phyloP scores from a whole-genome alignment of 1,140 invertebrate species.

The Hylyphantes graminicola region DNA sequence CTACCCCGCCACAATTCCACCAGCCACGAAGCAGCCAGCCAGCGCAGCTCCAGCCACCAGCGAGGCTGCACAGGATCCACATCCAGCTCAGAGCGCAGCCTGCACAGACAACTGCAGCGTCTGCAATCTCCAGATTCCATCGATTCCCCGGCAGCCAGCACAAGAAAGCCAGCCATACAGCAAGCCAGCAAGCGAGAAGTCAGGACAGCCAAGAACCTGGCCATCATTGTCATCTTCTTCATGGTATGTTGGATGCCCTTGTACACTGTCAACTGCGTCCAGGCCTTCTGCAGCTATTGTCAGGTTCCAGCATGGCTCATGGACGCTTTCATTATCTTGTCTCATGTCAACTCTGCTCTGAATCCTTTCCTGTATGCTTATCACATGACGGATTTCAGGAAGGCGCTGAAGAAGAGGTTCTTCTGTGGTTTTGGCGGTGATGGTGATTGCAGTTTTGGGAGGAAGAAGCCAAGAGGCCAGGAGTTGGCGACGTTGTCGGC shows the following conservation, averaged over 20 bases:
- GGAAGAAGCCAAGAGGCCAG: slow-evolving; percentile 16
- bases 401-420: slow-evolving; percentile 73
- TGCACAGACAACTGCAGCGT: slow-evolving; percentile 24
- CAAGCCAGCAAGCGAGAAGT: slow-evolving; percentile 77
- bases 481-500: slow-evolving; percentile 54
- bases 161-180: background rate
- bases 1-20: slow-evolving; percentile 18
- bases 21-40: background rate
- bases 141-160: too few relatives aligned
- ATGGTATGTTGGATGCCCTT: slow-evolving; percentile 92
- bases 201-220: slow-evolving; percentile 89
- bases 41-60: background rate
- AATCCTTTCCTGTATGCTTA: slow-evolving; percentile 91
- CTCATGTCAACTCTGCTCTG: slow-evolving; percentile 87
- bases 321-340: slow-evolving; percentile 86
- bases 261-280: slow-evolving; percentile 89
- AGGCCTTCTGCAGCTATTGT: slow-evolving; percentile 80
- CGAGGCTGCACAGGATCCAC: slow-evolving; percentile 4
- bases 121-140: background rate
- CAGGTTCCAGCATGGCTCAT: slow-evolving; percentile 77
- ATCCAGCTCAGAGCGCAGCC: slow-evolving; percentile 52
- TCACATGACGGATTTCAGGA: slow-evolving; percentile 85
- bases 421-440: slow-evolving; percentile 64
- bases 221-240: slow-evolving; percentile 90
- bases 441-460: slow-evolving; percentile 36